phyloP scores from a whole-genome alignment of 2,888 invertebrate species.

The Amorpha juglandis region DNA sequence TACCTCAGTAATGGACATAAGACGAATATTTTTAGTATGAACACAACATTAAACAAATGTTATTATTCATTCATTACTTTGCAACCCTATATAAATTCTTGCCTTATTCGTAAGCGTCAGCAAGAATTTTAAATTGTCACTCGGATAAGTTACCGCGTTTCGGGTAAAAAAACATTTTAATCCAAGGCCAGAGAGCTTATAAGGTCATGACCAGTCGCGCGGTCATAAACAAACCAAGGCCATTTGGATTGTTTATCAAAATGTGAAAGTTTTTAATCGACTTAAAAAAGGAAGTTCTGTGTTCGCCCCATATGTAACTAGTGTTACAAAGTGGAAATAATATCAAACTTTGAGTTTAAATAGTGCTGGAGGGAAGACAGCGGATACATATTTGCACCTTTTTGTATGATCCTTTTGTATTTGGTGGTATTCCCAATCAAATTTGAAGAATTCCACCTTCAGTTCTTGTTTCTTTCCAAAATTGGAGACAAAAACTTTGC shows the following conservation, averaged over 20 bases:
- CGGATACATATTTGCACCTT: no score
- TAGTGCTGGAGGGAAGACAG: no score
- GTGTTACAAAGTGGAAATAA: no score
- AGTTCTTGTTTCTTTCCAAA: no score
- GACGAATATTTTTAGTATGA: not conserved
- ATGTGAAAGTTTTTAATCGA: constrained; percentile 2
- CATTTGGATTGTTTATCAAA: constrained; percentile 7
- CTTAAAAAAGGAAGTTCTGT: no score
- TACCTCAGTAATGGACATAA: not conserved
- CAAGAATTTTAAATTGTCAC: constrained; percentile 21
- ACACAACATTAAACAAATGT: not conserved
- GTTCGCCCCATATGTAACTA: no score
- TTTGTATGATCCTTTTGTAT: no score
- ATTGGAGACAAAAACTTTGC: no score
- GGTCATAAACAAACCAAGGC: constrained; percentile 18
- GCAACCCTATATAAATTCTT: not conserved
- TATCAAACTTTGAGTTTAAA: no score
- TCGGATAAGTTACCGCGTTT: constrained; percentile 14
- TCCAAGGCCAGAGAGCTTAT: constrained; percentile 21
- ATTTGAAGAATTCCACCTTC: no score
- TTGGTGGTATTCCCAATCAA: no score
- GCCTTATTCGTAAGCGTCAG: not conserved
- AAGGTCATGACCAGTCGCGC: constrained; percentile 19
- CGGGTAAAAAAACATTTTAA: constrained; percentile 17
- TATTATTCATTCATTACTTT: not conserved